These are phyloP conservation scores for Netelia virgata DNA, from an alignment of 2,888 invertebrate genomes.

Conservation along the genomic window DNA sequence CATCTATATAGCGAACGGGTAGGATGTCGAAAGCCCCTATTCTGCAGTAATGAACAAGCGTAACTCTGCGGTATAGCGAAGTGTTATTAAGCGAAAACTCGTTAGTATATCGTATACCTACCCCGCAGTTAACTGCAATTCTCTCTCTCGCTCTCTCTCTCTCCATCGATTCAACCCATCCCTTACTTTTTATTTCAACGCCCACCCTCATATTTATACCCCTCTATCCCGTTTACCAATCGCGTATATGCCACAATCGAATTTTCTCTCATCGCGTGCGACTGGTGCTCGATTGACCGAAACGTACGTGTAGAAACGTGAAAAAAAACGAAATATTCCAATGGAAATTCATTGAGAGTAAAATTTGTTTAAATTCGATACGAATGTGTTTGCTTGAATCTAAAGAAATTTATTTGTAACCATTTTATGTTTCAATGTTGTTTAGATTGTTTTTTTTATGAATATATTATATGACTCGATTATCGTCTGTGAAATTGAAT, in stretches of 20 bases:
- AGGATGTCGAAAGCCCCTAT: slow-evolving; percentile 37
- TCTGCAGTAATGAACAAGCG: slow-evolving; percentile 37
- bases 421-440: neutral
- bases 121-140: slow-evolving; percentile 66
- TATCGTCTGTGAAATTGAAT: no score
- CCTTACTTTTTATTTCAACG: neutral
- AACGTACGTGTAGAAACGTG: neutral
- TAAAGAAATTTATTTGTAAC: neutral
- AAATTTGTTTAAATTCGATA: neutral
- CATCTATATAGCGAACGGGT: neutral
- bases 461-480: no score
- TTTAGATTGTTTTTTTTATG: neutral
- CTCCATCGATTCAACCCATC: slow-evolving; percentile 36
- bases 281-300: neutral
- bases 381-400: neutral
- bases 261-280: slow-evolving; percentile 41
- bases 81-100: slow-evolving; percentile 76
- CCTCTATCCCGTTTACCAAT: neutral
- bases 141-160: no score
- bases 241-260: slow-evolving; percentile 59
- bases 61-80: slow-evolving; percentile 72
- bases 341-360: neutral
- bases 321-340: neutral
- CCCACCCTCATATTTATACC: neutral
- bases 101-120: slow-evolving; percentile 75